Evolutionary conservation across 35 echinoderm and acorn worm species (phyloP), one percentile per base, ranked within the genome.

Genomic region (Strongylocentrotus purpuratus): DNA sequence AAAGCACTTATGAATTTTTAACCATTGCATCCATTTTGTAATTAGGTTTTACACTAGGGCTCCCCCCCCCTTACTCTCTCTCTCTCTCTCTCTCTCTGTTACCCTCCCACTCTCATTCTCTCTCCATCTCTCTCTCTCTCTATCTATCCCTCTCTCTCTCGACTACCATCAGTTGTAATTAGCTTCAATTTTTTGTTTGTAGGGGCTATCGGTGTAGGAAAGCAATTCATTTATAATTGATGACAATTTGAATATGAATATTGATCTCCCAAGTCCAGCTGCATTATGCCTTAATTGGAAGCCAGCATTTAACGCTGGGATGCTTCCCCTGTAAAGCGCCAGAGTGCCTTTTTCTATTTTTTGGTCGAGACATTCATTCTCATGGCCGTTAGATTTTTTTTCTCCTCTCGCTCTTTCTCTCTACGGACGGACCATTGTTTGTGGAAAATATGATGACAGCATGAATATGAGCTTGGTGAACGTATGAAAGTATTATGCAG

Each of bases 1-100:
- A 46, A 46, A 46, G 87, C 87, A 88, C 87, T 88, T 88, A 88
- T 88, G 87, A 88, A 88, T 88, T 88, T 88, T 88, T 88, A 88
- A 88, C 31, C 31, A 88, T 9, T 15, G 87, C 87, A 22, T 88
- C 87, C 87, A 88, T 88, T 88, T 88, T 88, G 87, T 88, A 88
- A 88, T 88, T 88, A 88, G 45, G 61, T 28, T 70, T 70, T 70
- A 5, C 61, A 70, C 61, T 70, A 6, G 20, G 13, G 87, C 87
- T 17, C 87, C 31, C 32, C 31, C 87, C 28, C 32, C 28, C 87
- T 35, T 13, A 10, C 45, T 22, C 45, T 15, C 22, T 35, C 31
- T 88, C 87, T 22, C 31, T 22, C 87, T 33, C 9, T 0, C 32
- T 0, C 9, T 0, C 0, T 33, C 87, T 0, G 9, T 46, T 4